Base-by-base conservation (phyloP, 1,140 invertebrate genomes). In the Ylistrum balloti region DNA sequence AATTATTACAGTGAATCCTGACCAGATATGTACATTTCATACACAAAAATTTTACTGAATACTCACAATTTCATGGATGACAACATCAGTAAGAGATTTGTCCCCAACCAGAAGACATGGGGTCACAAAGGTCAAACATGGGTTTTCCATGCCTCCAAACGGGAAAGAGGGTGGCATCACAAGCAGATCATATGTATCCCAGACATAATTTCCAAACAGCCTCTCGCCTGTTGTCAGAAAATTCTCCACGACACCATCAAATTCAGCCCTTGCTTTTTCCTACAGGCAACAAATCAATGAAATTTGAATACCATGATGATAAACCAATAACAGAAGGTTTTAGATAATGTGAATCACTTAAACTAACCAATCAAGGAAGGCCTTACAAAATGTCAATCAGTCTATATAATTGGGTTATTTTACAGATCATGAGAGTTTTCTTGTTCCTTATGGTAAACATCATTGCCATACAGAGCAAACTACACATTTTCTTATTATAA, bases 141-240 rank as follows among this genome's bases (percentile, higher is more conserved):
- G 99, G 97, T 99, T 99, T 96, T 99, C 99, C 98, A 99, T 99
- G 33, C 99, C 99, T 3, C 99, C 99, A 96, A 97, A 99, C n/a
- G 98, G 98, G 96, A 99, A 99, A 91, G 98, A 98, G 7, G 98
- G 98, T 2, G 99, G 99, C 92, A 99, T 96, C 13, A 99, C 98
- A 28, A 99, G 96, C 38, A 99, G 95, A 96, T 99, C 98, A 96
- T 99, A 97, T 20, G 94, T 90, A n/a, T 94, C 94, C 96, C 96
- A 97, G 3, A 95, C 95, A 92, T 97, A 97, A 33, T 94, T 92
- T 0, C 96, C 96, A 48, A 96, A 90, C n/a, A 97, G 92, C n/a
- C 97, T 96, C 95, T 99, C 98, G 0, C 98, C 99, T 28, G 97
- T 97, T 92, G 97, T 96, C 13, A 99, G 93, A 96, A 99, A 98